phyloP scores from a whole-genome alignment of 2,113 vertebrate genomes.

The Tragelaphus buxtoni region DNA sequence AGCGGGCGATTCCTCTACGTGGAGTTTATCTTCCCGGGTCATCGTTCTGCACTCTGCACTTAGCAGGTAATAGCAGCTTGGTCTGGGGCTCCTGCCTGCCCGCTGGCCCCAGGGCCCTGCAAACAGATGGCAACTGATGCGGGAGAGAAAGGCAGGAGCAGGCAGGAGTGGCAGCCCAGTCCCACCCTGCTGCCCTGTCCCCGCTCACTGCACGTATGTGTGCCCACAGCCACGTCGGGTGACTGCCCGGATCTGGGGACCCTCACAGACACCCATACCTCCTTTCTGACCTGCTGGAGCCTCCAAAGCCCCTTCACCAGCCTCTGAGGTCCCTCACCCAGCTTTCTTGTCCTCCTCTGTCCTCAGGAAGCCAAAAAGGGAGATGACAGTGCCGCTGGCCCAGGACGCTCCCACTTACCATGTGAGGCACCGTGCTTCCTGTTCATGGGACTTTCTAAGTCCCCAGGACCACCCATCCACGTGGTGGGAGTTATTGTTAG shows the following conservation, averaged over 20 bases:
- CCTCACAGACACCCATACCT: background rate
- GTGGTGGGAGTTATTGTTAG: background rate
- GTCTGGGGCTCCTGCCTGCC: background rate
- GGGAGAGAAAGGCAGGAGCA: background rate
- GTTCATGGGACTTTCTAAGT: background rate
- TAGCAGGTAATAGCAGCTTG: constrained; percentile 61
- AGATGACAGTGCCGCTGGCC: background rate
- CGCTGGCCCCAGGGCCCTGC: background rate
- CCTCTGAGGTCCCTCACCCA: background rate
- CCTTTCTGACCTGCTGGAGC: background rate
- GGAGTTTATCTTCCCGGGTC: constrained; percentile 40
- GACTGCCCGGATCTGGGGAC: background rate
- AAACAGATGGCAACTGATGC: constrained; percentile 23
- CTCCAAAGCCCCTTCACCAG: background rate
- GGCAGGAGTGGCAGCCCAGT: background rate
- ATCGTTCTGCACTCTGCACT: constrained; percentile 32
- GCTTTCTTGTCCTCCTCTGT: background rate
- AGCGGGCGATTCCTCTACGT: constrained; percentile 4
- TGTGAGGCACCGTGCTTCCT: background rate
- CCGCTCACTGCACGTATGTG: background rate
- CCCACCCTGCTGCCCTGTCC: background rate
- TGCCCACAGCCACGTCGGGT: rapidly evolving
- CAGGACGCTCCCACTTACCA: rapidly evolving
- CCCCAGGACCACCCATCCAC: background rate
- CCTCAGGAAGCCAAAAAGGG: background rate